Conservation (phyloP, 1,140 invertebrate genomes). For the Hycleus cichorii region DNA sequence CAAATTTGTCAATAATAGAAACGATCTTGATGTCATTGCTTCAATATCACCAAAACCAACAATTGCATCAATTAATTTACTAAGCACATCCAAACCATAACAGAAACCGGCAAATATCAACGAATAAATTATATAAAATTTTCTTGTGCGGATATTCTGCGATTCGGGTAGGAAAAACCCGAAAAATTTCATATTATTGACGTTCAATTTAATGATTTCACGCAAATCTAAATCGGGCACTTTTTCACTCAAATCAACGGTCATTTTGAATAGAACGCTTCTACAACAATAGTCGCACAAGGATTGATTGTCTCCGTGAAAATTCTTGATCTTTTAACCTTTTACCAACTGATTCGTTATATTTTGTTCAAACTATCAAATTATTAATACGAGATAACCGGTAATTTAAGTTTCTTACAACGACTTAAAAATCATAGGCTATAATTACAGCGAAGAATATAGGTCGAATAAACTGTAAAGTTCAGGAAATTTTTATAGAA, state of each 20-base stretch:
- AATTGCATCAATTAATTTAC: slow-evolving; percentile 7
- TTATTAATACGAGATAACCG: no score
- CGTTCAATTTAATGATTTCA: neutral
- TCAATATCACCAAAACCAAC: slow-evolving; percentile 6
- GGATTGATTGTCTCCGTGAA: neutral
- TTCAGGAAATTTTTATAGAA: no score
- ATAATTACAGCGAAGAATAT: no score
- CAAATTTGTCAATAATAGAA: slow-evolving; percentile 11
- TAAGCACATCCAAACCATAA: neutral
- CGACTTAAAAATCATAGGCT: no score
- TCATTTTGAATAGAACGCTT: neutral
- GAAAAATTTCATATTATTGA: neutral
- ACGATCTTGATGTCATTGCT: slow-evolving; percentile 11
- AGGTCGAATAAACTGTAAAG: no score
- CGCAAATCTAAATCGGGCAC: neutral
- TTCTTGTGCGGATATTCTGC: neutral
- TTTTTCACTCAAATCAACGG: neutral
- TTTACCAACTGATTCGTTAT: no score
- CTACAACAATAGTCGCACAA: neutral
- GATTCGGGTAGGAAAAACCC: slow-evolving; percentile 2
- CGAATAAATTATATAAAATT: neutral
- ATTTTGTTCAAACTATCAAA: no score
- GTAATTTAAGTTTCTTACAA: no score
- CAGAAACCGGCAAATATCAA: neutral
- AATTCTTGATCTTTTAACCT: neutral